These are phyloP conservation scores for Pica pica DNA, from an alignment of 2,113 vertebrate genomes.

Conservation along the genomic window DNA sequence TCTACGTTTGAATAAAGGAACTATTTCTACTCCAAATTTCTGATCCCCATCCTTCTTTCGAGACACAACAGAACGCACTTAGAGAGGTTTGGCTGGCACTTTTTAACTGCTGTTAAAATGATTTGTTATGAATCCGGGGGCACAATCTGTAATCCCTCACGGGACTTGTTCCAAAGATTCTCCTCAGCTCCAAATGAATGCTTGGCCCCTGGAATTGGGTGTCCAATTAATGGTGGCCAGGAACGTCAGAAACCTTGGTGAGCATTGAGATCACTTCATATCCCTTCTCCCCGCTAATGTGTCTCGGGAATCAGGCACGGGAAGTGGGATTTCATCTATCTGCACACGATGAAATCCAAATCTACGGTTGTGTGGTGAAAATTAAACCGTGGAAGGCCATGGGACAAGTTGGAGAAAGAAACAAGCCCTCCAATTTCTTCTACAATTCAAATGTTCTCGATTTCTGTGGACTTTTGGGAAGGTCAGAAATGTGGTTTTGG, in stretches of 20 bases:
- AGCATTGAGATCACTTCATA: accelerated
- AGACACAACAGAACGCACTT: accelerated
- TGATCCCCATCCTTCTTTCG: not conserved
- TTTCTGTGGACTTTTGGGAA: not conserved
- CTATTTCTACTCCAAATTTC: not conserved
- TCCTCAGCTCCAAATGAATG: not conserved
- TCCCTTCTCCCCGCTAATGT: accelerated
- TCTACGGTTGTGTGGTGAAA: not conserved
- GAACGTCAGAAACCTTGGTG: not conserved
- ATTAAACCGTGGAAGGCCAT: not conserved
- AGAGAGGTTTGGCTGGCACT: not conserved
- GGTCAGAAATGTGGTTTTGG: not conserved
- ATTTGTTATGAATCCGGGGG: not conserved
- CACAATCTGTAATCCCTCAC: not conserved
- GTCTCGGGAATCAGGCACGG: accelerated
- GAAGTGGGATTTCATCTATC: not conserved
- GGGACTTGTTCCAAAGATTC: not conserved
- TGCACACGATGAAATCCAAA: not conserved
- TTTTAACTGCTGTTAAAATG: not conserved
- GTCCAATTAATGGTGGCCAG: not conserved
- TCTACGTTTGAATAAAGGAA: not conserved
- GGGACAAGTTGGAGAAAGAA: not conserved
- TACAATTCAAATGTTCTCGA: accelerated
- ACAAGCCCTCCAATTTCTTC: not conserved
- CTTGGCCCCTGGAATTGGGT: not conserved